A percentile compares a stretch with the other conserved stretches of the same genome.
phyloP scores from a whole-genome alignment of 2,797 vertebrate genomes.

The Sebastes kiyomatsui region DNA sequence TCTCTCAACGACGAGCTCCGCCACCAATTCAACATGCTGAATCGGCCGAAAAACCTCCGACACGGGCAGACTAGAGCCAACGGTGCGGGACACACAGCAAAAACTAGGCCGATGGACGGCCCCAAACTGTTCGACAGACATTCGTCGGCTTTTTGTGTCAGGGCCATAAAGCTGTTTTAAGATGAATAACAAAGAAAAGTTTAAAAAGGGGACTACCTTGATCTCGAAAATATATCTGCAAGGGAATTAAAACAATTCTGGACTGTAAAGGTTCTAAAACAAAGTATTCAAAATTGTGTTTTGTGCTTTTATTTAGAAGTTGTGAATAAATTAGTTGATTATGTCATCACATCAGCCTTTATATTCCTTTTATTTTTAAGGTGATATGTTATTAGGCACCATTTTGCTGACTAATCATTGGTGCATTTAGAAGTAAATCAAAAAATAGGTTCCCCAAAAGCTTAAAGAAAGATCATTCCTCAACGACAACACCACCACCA shows the following conservation, averaged over 20 bases:
- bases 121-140: too few species aligned
- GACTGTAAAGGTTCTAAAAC: background rate
- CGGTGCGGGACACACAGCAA: too few species aligned
- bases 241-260: background rate
- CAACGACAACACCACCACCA: background rate
- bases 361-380: background rate
- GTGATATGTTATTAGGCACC: background rate
- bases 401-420: slow-evolving; percentile 4
- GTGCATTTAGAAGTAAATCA: background rate
- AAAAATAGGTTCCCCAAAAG: background rate
- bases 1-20: too few species aligned
- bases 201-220: background rate
- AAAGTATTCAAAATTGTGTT: background rate
- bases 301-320: background rate
- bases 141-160: too few species aligned
- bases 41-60: too few species aligned
- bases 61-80: too few species aligned
- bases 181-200: background rate
- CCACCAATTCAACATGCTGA: too few species aligned
- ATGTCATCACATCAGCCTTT: background rate
- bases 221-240: background rate
- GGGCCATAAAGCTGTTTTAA: background rate
- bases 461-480: background rate
- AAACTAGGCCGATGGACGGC: too few species aligned
- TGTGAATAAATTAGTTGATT: background rate